A percentile compares a stretch with the other conserved stretches of the same genome.
phyloP scores from a whole-genome alignment of 2,113 vertebrate species.

The Perca fluviatilis region DNA sequence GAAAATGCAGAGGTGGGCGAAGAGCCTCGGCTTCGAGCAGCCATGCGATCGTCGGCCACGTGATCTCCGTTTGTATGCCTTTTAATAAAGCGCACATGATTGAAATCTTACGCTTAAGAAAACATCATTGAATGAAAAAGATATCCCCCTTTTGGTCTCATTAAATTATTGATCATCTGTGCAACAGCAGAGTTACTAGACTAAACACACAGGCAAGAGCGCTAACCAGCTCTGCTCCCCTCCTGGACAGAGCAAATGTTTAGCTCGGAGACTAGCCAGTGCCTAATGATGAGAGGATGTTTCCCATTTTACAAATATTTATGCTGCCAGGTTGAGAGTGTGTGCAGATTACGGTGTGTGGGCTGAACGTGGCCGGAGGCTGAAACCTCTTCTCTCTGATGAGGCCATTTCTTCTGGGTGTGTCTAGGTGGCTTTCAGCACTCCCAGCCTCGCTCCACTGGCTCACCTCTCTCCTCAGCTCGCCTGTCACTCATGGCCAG shows the following conservation, averaged over 20 bases:
- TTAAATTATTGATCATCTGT: conserved; percentile 17
- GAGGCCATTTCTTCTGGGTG: conserved; percentile 43
- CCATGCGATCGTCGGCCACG: no score
- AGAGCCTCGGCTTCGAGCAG: no score
- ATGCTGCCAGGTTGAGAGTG: conserved; percentile 27
- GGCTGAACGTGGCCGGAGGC: conserved; percentile 21
- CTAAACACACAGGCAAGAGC: conserved; percentile 53
- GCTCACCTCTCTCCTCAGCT: conserved; percentile 35
- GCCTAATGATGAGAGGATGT: conserved; percentile 29
- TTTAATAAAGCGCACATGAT: not conserved
- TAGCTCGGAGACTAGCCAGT: conserved; percentile 22
- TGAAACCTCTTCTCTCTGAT: conserved; percentile 25
- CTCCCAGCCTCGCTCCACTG: conserved; percentile 47
- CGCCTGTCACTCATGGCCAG: conserved; percentile 50
- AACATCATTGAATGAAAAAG: not conserved
- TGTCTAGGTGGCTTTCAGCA: conserved; percentile 69
- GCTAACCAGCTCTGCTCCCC: conserved; percentile 30
- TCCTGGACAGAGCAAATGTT: conserved; percentile 25
- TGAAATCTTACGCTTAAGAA: not conserved
- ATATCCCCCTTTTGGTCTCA: not conserved
- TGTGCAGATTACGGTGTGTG: conserved; percentile 23
- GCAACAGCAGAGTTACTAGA: conserved; percentile 41
- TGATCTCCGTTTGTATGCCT: not conserved
- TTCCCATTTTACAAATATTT: conserved; percentile 71
- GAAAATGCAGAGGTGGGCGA: no score